A percentile compares a stretch with the other conserved stretches of the same genome.
Evolutionary conservation across 2,113 vertebrate genomes (phyloP).

Genomic region (Cardinalis cardinalis): DNA sequence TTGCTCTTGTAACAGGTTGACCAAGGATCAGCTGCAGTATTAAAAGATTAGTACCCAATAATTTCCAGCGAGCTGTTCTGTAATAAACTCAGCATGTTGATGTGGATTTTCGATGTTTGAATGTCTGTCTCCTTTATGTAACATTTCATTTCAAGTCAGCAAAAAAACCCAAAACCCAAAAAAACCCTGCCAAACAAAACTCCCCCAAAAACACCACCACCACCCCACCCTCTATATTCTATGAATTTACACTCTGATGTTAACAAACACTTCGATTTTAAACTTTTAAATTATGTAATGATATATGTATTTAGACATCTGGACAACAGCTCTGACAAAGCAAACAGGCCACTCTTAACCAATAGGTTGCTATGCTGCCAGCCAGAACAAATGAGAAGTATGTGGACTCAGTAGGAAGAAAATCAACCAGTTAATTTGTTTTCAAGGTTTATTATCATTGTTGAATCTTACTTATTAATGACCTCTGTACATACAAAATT

Average conservation of each 20-base stretch:
- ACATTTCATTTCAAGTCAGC: background rate
- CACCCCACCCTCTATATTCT: background rate
- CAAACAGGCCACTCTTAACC: background rate
- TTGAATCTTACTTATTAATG: background rate
- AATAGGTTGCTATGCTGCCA: background rate
- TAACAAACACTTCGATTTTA: background rate
- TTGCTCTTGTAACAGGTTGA: conserved; percentile 41
- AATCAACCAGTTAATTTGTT: background rate
- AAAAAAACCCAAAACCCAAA: rapidly evolving
- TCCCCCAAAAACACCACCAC: background rate
- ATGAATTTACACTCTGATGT: background rate
- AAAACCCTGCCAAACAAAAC: background rate
- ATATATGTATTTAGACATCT: background rate
- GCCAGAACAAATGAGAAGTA: background rate
- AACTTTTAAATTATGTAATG: background rate
- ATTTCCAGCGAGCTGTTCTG: conserved; percentile 22
- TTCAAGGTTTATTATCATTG: background rate
- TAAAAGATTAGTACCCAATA: conserved; percentile 52
- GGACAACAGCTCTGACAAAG: background rate
- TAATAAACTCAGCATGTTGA: background rate
- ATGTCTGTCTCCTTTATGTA: background rate
- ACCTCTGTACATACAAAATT: background rate
- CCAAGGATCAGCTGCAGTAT: conserved; percentile 44
- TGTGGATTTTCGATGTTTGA: background rate
- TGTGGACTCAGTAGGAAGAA: background rate